Percentiles rank a stretch among this genome's conserved stretches.
Evolutionary conservation across 1,140 invertebrate genomes (phyloP).

Genomic region (Zaprionus camerounensis): DNA sequence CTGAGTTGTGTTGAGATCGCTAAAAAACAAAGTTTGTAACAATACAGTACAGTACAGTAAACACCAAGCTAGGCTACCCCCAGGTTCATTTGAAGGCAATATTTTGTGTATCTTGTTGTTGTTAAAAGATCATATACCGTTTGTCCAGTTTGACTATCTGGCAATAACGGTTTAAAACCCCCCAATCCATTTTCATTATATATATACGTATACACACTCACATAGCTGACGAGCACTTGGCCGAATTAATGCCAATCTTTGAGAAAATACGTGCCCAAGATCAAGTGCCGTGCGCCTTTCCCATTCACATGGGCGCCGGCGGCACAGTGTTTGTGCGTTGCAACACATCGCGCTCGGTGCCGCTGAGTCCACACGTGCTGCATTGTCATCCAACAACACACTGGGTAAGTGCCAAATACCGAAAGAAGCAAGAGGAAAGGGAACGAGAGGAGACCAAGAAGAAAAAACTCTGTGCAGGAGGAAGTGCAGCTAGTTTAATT

Average conservation of each 20-base stretch:
- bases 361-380: slow-evolving; percentile 83
- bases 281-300: slow-evolving; percentile 94
- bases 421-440: slow-evolving; percentile 1
- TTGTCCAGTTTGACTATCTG: slow-evolving; percentile 1
- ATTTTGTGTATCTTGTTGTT: slow-evolving; percentile 14
- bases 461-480: background rate
- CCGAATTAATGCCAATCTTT: slow-evolving; percentile 96
- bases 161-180: background rate
- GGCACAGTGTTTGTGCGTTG: slow-evolving; percentile 84
- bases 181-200: slow-evolving; percentile 13
- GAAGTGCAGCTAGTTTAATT: background rate
- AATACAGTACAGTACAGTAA: background rate
- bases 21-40: background rate
- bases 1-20: background rate
- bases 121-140: slow-evolving; percentile 9
- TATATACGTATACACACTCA: slow-evolving; percentile 62
- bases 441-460: slow-evolving; percentile 1
- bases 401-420: slow-evolving; percentile 85
- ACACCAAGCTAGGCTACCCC: background rate
- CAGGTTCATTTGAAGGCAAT: background rate
- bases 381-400: slow-evolving; percentile 87
- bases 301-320: slow-evolving; percentile 90
- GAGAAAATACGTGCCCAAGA: slow-evolving; percentile 94
- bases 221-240: slow-evolving; percentile 95
- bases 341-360: slow-evolving; percentile 83